These are phyloP conservation scores for Drosophila gaucha DNA, from an alignment of 2,888 invertebrate species.

Conservation along the genomic window DNA sequence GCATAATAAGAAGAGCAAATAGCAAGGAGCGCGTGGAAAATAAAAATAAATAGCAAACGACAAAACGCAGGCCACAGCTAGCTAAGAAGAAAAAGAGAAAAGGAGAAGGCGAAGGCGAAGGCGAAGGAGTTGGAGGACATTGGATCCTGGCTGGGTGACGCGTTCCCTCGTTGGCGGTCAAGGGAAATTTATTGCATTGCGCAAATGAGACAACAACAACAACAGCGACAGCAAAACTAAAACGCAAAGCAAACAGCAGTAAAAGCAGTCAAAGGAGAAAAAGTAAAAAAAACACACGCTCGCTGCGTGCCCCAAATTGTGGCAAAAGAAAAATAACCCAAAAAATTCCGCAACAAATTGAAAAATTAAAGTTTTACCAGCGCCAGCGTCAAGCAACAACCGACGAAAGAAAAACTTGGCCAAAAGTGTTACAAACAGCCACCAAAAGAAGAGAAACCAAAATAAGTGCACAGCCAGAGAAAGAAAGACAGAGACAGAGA, in stretches of 20 bases:
- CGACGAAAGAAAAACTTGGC: conserved; percentile 58
- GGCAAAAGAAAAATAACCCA: conserved; percentile 65
- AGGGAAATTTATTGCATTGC: conserved; percentile 76
- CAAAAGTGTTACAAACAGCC: conserved; percentile 55
- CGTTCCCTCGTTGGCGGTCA: conserved; percentile 77
- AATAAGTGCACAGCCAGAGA: conserved; percentile 17
- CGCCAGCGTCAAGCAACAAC: conserved; percentile 39
- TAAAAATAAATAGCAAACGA: conserved; percentile 72
- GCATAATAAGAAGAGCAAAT: conserved; percentile 71
- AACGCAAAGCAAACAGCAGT: conserved; percentile 62
- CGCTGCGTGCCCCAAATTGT: conserved; percentile 45
- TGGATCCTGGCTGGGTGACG: conserved; percentile 56
- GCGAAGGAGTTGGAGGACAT: conserved; percentile 10
- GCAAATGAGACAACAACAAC: conserved; percentile 74
- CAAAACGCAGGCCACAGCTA: conserved; percentile 56
- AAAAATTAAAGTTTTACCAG: conserved; percentile 76
- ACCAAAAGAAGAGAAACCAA: conserved; percentile 25
- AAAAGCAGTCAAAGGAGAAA: conserved; percentile 25
- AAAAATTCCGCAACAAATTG: conserved; percentile 77
- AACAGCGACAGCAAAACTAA: conserved; percentile 46
- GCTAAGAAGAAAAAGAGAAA: conserved; percentile 20
- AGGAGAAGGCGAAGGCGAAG: neutral
- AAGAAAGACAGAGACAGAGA: neutral
- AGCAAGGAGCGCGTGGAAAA: conserved; percentile 65
- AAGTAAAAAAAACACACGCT: conserved; percentile 17